Conservation (phyloP, 2,797 vertebrate species). For the Mionectes olivaceus region DNA sequence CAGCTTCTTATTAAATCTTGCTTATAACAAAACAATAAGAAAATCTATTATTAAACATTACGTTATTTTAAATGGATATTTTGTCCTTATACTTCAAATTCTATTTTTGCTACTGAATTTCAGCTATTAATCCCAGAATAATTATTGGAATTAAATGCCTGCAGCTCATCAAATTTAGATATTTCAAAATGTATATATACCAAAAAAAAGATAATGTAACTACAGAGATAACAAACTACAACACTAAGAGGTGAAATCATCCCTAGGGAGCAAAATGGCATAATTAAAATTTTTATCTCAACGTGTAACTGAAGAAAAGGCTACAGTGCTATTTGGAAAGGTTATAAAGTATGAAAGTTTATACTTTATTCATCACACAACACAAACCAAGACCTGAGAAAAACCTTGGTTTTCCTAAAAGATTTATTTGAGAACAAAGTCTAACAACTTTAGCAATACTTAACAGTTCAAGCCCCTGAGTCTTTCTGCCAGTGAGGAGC, state of each 20-base stretch:
- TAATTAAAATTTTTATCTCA: slow-evolving; percentile 45
- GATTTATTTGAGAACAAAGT: neutral
- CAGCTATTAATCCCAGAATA: neutral
- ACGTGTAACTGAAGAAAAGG: slow-evolving; percentile 35
- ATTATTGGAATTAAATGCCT: neutral
- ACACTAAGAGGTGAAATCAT: slow-evolving; percentile 18
- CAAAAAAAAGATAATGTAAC: neutral
- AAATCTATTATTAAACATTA: neutral
- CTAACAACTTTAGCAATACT: neutral
- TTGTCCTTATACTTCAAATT: neutral
- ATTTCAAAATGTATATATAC: neutral
- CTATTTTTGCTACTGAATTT: neutral
- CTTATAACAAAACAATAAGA: neutral
- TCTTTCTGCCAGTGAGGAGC: neutral
- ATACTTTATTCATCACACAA: slow-evolving; percentile 28
- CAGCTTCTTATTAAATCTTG: neutral
- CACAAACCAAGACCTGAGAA: neutral
- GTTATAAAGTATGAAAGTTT: slow-evolving; percentile 51
- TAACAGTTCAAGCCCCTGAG: neutral
- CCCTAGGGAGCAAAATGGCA: slow-evolving; percentile 42
- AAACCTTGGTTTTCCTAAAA: neutral
- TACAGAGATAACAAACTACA: slow-evolving; percentile 46
- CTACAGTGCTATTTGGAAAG: slow-evolving; percentile 46
- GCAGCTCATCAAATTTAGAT: neutral
- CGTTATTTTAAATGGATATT: neutral